Conservation (phyloP, 2,797 vertebrate genomes). For the Hafferia zeledoni region DNA sequence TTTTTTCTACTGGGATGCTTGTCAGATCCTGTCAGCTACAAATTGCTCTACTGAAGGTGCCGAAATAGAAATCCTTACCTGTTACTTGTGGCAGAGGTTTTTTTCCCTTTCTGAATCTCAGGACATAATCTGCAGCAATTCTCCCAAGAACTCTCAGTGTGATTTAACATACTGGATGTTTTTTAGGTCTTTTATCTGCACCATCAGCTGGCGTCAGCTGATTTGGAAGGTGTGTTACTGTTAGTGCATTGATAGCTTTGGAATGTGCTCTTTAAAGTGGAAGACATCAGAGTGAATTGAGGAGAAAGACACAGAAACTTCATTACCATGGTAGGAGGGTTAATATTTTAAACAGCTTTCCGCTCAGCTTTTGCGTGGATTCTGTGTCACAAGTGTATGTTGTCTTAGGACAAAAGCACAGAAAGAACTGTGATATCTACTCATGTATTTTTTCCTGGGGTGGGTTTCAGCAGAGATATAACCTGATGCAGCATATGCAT, state of each 20-base stretch:
- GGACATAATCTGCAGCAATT: constrained; percentile 17
- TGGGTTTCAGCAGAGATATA: background rate
- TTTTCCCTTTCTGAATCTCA: constrained; percentile 14
- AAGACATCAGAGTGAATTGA: background rate
- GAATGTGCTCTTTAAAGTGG: background rate
- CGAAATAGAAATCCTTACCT: constrained; percentile 66
- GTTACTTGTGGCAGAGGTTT: background rate
- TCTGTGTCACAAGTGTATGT: background rate
- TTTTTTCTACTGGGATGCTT: constrained; percentile 66
- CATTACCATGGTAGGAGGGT: background rate
- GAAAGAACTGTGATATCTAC: background rate
- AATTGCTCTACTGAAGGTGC: constrained; percentile 66
- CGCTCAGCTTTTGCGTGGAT: background rate
- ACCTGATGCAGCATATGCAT: background rate
- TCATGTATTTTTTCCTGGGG: background rate
- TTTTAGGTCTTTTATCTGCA: background rate
- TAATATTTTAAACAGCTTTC: background rate
- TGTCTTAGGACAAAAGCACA: background rate
- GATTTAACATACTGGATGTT: background rate
- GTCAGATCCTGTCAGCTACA: constrained; percentile 67
- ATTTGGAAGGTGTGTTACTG: background rate
- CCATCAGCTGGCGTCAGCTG: background rate
- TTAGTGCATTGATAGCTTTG: background rate
- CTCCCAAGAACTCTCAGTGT: background rate
- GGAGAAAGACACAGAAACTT: background rate